These are phyloP conservation scores for Hylaea fasciaria DNA, from an alignment of 2,888 invertebrate genomes.

Conservation along the genomic window DNA sequence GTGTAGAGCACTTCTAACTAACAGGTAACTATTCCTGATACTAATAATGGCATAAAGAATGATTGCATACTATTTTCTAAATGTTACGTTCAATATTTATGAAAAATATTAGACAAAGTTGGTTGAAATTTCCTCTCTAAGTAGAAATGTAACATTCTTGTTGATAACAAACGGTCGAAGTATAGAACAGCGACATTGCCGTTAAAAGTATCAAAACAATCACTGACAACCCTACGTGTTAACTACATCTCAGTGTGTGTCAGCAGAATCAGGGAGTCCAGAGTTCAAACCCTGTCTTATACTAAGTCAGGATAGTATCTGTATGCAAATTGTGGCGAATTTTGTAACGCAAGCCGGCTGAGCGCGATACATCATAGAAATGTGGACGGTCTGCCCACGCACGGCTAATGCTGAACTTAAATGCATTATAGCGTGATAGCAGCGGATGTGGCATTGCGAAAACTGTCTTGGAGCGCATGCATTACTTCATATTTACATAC, in stretches of 20 bases:
- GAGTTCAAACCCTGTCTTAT: constrained; percentile 19
- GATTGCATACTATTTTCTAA: too few relatives aligned
- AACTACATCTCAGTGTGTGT: neutral
- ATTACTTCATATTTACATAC: constrained; percentile 37
- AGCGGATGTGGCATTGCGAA: constrained; percentile 57
- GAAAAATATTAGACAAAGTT: too few relatives aligned
- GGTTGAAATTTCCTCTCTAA: too few relatives aligned
- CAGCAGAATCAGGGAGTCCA: neutral
- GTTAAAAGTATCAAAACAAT: neutral
- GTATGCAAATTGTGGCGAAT: constrained; percentile 76
- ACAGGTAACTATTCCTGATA: too few relatives aligned
- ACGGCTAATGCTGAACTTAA: constrained; percentile 66
- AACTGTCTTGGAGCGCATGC: constrained; percentile 43
- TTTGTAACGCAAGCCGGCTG: constrained; percentile 75
- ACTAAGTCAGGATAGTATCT: constrained; percentile 64
- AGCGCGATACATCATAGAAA: constrained; percentile 82
- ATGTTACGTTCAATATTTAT: too few relatives aligned
- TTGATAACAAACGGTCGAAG: too few relatives aligned
- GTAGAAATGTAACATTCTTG: too few relatives aligned
- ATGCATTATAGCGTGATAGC: constrained; percentile 56
- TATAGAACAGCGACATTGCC: neutral
- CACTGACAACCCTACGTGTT: neutral
- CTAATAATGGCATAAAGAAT: too few relatives aligned
- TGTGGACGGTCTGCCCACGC: constrained; percentile 82
- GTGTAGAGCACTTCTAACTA: too few relatives aligned